Percentiles rank a stretch among this genome's conserved stretches.
These are phyloP conservation scores for Monopterus albus DNA, from an alignment of 2,113 vertebrate species.

Conservation along the genomic window DNA sequence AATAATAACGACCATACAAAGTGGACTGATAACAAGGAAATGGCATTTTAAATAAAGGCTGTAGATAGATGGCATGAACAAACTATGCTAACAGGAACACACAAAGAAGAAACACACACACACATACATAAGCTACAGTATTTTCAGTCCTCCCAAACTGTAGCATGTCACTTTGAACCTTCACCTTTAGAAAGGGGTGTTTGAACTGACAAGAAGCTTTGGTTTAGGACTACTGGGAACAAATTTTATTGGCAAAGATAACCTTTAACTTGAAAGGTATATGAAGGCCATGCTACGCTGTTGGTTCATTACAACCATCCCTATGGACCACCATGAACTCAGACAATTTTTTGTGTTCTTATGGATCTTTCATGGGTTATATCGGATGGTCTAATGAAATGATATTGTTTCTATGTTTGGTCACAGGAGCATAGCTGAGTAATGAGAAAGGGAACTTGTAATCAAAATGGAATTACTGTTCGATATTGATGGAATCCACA, in stretches of 20 bases:
- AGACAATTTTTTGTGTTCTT: constrained; percentile 37
- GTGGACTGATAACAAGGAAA: neutral
- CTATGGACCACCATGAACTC: constrained; percentile 30
- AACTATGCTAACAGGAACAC: neutral
- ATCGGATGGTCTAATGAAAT: constrained; percentile 35
- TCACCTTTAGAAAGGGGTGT: constrained; percentile 55
- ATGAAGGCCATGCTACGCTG: constrained; percentile 54
- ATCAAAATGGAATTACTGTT: constrained; percentile 70
- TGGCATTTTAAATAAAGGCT: constrained; percentile 37
- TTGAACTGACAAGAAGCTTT: constrained; percentile 45
- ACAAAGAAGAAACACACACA: neutral
- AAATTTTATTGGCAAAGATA: constrained; percentile 75
- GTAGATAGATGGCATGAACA: constrained; percentile 13
- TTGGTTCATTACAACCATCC: constrained; percentile 58
- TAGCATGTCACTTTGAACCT: constrained; percentile 50
- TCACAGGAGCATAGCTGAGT: constrained; percentile 35
- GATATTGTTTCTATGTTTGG: constrained; percentile 53
- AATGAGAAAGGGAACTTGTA: constrained; percentile 52
- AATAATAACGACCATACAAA: neutral
- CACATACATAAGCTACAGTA: constrained; percentile 2
- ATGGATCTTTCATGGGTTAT: neutral
- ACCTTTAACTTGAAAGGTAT: constrained; percentile 75
- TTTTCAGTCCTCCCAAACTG: constrained; percentile 10
- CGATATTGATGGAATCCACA: constrained; percentile 49
- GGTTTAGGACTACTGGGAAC: constrained; percentile 56